Evolutionary conservation across 2,888 invertebrate genomes (phyloP).

Genomic region (Orthosia incerta): DNA sequence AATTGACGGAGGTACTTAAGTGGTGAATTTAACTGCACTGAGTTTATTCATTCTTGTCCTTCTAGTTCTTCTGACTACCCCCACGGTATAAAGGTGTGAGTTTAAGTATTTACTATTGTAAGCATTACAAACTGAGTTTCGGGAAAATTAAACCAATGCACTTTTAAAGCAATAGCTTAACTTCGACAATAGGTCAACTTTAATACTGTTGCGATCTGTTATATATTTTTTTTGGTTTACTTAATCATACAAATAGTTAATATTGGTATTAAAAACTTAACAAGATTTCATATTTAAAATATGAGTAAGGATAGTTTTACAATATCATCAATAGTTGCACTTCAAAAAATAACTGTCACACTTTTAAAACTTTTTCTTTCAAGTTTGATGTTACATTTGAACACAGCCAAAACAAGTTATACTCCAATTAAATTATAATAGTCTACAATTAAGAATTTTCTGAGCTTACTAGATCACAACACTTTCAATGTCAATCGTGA

Average conservation of each 20-base stretch:
- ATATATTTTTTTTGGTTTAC: too few relatives aligned
- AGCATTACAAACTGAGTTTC: background rate
- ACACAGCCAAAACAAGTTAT: background rate
- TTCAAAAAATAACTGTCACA: background rate
- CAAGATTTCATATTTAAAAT: too few relatives aligned
- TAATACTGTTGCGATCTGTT: background rate
- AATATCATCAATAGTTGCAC: background rate
- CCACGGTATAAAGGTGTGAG: too few relatives aligned
- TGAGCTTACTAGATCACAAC: slow-evolving; percentile 30
- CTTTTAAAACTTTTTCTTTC: background rate
- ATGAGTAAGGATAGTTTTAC: background rate
- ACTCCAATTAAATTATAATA: background rate
- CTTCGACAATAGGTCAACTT: background rate
- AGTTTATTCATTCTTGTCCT: too few relatives aligned
- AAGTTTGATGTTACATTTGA: background rate
- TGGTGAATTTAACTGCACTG: too few relatives aligned
- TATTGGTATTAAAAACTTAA: background rate
- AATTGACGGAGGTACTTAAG: background rate
- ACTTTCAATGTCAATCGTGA: slow-evolving; percentile 17
- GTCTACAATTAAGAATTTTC: background rate
- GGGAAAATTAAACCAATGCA: background rate
- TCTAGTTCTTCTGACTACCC: too few relatives aligned
- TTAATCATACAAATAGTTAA: too few relatives aligned
- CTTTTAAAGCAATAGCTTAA: background rate
- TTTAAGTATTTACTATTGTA: too few relatives aligned